These are phyloP conservation scores for Sycophila texana DNA, from an alignment of 2,888 invertebrate species.

Conservation along the genomic window DNA sequence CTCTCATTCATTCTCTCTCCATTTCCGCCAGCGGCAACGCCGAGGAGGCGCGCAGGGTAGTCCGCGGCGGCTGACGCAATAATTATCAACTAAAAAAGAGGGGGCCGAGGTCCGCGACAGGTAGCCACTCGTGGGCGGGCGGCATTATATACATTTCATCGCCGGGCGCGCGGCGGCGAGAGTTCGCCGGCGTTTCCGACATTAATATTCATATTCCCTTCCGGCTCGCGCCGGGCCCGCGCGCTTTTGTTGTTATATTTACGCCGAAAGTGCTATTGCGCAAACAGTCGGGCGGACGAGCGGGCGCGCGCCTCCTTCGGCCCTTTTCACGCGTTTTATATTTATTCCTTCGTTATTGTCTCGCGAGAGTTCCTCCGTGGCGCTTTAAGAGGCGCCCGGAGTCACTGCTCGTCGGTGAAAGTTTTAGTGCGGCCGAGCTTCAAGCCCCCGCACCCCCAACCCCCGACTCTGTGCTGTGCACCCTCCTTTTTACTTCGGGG, in stretches of 20 bases:
- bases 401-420: not conserved
- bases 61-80: too few relatives aligned
- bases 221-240: not conserved
- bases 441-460: too few relatives aligned
- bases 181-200: constrained; percentile 22
- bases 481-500: too few relatives aligned
- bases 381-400: not conserved
- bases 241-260: constrained; percentile 18
- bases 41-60: too few relatives aligned
- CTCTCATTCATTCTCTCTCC: too few relatives aligned
- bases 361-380: not conserved
- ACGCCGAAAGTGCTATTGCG: not conserved
- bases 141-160: constrained; percentile 5
- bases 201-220: constrained; percentile 48
- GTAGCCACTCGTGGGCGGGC: too few relatives aligned
- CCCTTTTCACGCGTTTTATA: constrained; percentile 2
- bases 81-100: too few relatives aligned
- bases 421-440: too few relatives aligned
- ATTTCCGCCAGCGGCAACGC: too few relatives aligned
- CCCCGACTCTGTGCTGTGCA: too few relatives aligned
- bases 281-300: not conserved
- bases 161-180: not conserved
- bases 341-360: not conserved
- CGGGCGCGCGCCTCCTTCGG: too few relatives aligned
- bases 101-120: too few relatives aligned